Percentiles rank a stretch among this genome's conserved stretches.
phyloP scores from a whole-genome alignment of 2,113 vertebrate genomes.

The Talpa occidentalis region DNA sequence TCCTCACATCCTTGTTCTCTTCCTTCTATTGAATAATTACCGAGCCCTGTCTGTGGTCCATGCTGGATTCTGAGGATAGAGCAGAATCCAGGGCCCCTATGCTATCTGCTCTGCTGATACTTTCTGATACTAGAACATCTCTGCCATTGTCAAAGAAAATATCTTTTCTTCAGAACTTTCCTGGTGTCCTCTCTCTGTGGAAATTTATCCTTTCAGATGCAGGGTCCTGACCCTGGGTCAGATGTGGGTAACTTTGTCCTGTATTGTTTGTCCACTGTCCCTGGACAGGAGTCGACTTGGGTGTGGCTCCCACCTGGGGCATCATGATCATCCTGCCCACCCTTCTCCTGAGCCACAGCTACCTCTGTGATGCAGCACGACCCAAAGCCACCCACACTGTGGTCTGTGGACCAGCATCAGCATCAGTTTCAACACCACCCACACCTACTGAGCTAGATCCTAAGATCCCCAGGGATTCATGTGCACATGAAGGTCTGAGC shows the following conservation, averaged over 20 bases:
- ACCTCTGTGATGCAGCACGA: background rate
- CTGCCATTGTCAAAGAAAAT: background rate
- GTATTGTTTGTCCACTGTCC: accelerated
- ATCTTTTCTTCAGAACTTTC: background rate
- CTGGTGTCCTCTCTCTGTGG: background rate
- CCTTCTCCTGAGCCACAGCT: background rate
- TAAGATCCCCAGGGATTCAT: background rate
- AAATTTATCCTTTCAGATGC: background rate
- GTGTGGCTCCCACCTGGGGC: background rate
- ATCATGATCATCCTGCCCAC: accelerated
- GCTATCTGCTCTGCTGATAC: background rate
- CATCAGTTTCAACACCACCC: too few relatives aligned
- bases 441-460: background rate
- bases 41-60: background rate
- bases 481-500: too few relatives aligned
- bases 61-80: background rate
- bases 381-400: background rate
- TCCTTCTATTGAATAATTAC: background rate
- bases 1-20: background rate
- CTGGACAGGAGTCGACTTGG: background rate
- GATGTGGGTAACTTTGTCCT: background rate
- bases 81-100: too few relatives aligned
- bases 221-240: background rate
- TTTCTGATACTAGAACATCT: background rate
- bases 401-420: too few relatives aligned